Conservation (phyloP, 1,140 invertebrate genomes). For the Cydia fagiglandana region DNA sequence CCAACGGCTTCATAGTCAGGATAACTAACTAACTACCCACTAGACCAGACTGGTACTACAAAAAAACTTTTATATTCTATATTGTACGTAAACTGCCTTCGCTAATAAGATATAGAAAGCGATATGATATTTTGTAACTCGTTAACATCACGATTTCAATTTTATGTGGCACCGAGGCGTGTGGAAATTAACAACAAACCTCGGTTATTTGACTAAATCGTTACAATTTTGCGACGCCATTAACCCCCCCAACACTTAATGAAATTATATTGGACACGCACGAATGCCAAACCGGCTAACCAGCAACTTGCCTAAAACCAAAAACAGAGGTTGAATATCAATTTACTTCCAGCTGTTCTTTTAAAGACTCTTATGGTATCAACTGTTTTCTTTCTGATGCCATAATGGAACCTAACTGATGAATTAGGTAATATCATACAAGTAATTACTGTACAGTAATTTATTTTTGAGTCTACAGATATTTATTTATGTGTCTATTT, state of each 20-base stretch:
- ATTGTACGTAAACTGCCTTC: not conserved
- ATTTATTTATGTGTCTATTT: no score
- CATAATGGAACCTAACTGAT: no score
- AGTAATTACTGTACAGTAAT: no score
- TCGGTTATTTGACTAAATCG: slow-evolving; percentile 60
- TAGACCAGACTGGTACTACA: not conserved
- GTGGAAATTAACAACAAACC: slow-evolving; percentile 59
- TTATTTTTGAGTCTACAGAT: no score
- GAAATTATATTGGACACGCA: slow-evolving; percentile 64
- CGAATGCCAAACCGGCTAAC: slow-evolving; percentile 33
- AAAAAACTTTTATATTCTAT: not conserved
- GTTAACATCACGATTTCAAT: slow-evolving; percentile 73
- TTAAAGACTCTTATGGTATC: no score
- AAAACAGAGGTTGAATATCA: not conserved
- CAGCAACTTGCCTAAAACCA: not conserved
- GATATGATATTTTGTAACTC: slow-evolving; percentile 48
- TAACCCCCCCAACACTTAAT: slow-evolving; percentile 55
- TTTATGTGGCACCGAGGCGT: slow-evolving; percentile 52
- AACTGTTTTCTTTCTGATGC: no score
- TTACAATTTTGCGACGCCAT: slow-evolving; percentile 61
- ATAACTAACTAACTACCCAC: no score
- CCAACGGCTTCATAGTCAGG: no score
- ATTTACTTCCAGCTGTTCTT: not conserved
- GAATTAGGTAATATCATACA: no score
- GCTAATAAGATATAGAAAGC: slow-evolving; percentile 9